phyloP scores from a whole-genome alignment of 2,113 vertebrate species.

The Beaufortia kweichowensis region DNA sequence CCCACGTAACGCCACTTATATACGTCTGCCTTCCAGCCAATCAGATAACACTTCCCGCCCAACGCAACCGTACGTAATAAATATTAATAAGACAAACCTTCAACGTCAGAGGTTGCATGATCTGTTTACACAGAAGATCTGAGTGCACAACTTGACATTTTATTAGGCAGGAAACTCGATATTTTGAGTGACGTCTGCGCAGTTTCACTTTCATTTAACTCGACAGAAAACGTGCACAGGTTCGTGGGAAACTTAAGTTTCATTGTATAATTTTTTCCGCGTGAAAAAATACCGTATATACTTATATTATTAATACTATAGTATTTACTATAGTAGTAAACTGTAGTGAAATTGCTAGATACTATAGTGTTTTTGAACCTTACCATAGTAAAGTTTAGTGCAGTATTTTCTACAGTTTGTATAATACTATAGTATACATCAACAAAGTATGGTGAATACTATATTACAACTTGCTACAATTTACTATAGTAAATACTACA shows the following conservation, averaged over 20 bases:
- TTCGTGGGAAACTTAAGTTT: neutral
- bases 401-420: no score
- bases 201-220: constrained; percentile 24
- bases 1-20: no score
- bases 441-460: no score
- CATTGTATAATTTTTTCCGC: neutral
- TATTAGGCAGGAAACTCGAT: neutral
- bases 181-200: neutral
- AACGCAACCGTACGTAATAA: neutral
- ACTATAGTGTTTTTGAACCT: no score
- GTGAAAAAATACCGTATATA: no score
- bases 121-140: neutral
- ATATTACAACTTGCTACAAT: no score
- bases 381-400: no score
- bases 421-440: no score
- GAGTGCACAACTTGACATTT: neutral
- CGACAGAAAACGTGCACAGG: neutral
- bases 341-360: no score
- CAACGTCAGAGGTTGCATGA: neutral
- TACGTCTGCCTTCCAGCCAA: neutral
- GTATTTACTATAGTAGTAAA: no score
- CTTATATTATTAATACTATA: no score
- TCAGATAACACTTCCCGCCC: neutral
- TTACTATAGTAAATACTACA: no score
- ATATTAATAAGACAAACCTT: constrained; percentile 1